Evolutionary conservation across 2,888 invertebrate genomes (phyloP).

Genomic region (Listrodromus nycthemerus): DNA sequence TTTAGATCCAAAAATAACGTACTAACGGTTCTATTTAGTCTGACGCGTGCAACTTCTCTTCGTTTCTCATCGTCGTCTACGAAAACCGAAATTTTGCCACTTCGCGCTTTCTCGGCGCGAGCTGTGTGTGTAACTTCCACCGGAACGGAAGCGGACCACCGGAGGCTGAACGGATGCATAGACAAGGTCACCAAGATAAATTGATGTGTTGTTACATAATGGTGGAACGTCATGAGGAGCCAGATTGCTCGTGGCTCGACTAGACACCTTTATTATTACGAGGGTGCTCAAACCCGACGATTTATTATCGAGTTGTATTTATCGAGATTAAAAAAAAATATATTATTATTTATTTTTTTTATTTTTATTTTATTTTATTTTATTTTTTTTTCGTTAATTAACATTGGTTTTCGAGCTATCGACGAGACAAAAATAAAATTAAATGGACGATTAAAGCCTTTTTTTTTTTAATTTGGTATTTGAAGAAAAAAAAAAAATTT

Average conservation of each 20-base stretch:
- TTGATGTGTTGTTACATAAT: constrained; percentile 81
- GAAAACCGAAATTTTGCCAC: background rate
- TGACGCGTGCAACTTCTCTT: constrained; percentile 5
- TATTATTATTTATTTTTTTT: background rate
- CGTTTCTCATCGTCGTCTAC: background rate
- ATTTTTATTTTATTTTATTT: constrained; percentile 20
- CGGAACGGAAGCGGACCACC: constrained; percentile 76
- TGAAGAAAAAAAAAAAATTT: too few species aligned
- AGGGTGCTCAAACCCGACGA: constrained; percentile 77
- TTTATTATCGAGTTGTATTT: constrained; percentile 29
- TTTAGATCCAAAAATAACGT: background rate
- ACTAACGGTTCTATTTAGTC: constrained; percentile 2
- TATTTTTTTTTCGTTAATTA: background rate
- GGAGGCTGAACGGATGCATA: constrained; percentile 72
- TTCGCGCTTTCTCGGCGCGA: background rate
- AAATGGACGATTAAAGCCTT: too few species aligned
- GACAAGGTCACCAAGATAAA: constrained; percentile 82
- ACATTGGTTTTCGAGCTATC: too few species aligned
- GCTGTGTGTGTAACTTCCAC: constrained; percentile 60
- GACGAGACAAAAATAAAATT: too few species aligned
- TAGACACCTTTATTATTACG: constrained; percentile 80
- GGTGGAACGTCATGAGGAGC: constrained; percentile 76
- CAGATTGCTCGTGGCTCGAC: constrained; percentile 76
- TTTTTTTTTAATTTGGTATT: too few species aligned
- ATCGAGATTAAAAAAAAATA: too few species aligned